Evolutionary conservation across 1,140 invertebrate genomes (phyloP), one percentile per base, ranked within the genome.

Genomic region (Drosophila elegans): DNA sequence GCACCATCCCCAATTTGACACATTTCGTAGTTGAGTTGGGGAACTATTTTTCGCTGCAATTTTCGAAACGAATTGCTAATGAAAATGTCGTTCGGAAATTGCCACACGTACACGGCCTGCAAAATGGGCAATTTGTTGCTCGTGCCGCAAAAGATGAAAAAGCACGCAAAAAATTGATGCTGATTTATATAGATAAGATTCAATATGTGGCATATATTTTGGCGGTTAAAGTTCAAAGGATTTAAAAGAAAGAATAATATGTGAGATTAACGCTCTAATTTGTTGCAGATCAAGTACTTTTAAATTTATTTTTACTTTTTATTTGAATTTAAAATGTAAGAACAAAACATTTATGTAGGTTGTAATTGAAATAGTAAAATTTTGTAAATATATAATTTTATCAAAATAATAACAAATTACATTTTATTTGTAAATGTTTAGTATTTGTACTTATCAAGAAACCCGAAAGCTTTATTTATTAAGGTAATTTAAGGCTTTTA

Each of bases 41-140:
- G 2, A 52, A 52, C 66, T 53, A 25, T 12, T 39, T 66, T 34
- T 51, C 25, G 59, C 62, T 60, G 83, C 83, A 88, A 88, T 88
- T 88, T 88, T 89, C 76, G 67, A 77, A 88, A 88, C 79, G 84
- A 88, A 88, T 88, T 89, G 83, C 83, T 89, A 88, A 88, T 88
- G 83, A 89, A 88, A 88, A 88, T 88, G 83, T 88, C 83, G 89
- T 88, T 88, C 76, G 84, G 74, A 76, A 88, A 88, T 88, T 88
- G 79, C 83, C 56, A 79, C 83, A 88, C 83, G 83, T 88, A 88
- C 84, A 49, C 42, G 61, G 73, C 52, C 59, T 72, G 69, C 79
- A 88, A 88, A 88, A 88, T 88, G 83, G 83, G 82, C 83, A 88
- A 88, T 88, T 88, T 88, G 83, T 86, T 88, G 79, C 83, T 76